Base-by-base conservation (phyloP, 1,140 invertebrate species). In the Teleogryllus occipitalis region DNA sequence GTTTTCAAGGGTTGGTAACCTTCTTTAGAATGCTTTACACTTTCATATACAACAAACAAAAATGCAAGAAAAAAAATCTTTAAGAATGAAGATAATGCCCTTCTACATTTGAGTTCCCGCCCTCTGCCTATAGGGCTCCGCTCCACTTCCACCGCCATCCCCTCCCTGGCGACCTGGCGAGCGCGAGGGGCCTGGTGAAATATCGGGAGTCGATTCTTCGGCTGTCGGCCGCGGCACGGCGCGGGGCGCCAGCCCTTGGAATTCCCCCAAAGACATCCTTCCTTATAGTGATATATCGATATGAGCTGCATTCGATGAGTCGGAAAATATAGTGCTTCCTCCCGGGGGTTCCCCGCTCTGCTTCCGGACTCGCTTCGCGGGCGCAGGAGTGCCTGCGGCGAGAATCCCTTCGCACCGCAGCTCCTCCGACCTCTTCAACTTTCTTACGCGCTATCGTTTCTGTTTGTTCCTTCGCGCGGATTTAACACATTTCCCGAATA, bases 201-300 rank as follows among this genome's bases (percentile, higher is more conserved):
- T 65, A 65, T 65, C 54, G 54, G 7, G 54, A 65, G 2, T 65
- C 54, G 54, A 65, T 65, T 65, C 54, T 65, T 65, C 54, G 54
- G 18, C 54, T 65, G 54, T 65, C 54, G 54, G 54, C 10, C 54
- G 54, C 10, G 10, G 54, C 10, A 2, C 10, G 54, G 10, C 10
- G 54, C 10, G 18, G 54, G 54, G 10, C 10, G 54, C 10, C 10
- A 65, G 18, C 10, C 54, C 10, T 18, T 65, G 54, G 54, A 65
- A 65, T 65, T 65, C 54, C 54, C 54, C 54, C 54, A 65, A 65
- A 65, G 54, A 65, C 54, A 65, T 65, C 54, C 54, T 65, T 65
- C 54, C 54, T 65, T 65, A 65, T 65, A 18, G 54, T 65, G 54
- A 65, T 65, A 65, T 65, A 65, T 65, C 54, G 54, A 65, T 65